Conservation (phyloP, 2,888 invertebrate species). For the Ormia ochracea region DNA sequence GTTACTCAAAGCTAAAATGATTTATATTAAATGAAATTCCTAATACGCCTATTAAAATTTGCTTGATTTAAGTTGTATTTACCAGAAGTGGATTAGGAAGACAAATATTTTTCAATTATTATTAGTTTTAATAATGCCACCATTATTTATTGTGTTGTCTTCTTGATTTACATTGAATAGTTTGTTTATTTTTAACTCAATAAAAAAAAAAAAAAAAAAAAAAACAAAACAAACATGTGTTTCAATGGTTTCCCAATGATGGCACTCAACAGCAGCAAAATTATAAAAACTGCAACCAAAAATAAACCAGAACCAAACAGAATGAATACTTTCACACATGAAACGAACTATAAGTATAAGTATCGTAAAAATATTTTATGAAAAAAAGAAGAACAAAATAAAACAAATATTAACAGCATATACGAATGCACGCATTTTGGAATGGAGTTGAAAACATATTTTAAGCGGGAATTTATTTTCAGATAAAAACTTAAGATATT, state of each 20-base stretch:
- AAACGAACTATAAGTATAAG: conserved; percentile 13
- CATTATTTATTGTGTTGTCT: conserved; percentile 45
- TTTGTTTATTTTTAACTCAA: conserved; percentile 56
- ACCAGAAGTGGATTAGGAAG: conserved; percentile 32
- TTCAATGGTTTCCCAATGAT: conserved; percentile 60
- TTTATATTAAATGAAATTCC: conserved; percentile 5
- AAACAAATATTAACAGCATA: background rate
- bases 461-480: conserved; percentile 64
- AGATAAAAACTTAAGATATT: conserved; percentile 45
- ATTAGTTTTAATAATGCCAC: conserved; percentile 54
- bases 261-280: conserved; percentile 47
- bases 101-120: conserved; percentile 47
- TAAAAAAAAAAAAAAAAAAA: conserved; percentile 56
- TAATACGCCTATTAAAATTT: conserved; percentile 17
- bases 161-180: conserved; percentile 41
- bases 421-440: background rate
- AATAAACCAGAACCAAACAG: conserved; percentile 56
- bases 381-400: conserved; percentile 65
- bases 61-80: background rate
- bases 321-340: conserved; percentile 30
- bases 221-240: conserved; percentile 63
- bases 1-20: background rate
- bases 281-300: conserved; percentile 58
- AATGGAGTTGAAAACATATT: conserved; percentile 53
- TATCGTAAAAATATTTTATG: conserved; percentile 49